Conservation (phyloP, 2,888 invertebrate species). For the Beris morrisii region DNA sequence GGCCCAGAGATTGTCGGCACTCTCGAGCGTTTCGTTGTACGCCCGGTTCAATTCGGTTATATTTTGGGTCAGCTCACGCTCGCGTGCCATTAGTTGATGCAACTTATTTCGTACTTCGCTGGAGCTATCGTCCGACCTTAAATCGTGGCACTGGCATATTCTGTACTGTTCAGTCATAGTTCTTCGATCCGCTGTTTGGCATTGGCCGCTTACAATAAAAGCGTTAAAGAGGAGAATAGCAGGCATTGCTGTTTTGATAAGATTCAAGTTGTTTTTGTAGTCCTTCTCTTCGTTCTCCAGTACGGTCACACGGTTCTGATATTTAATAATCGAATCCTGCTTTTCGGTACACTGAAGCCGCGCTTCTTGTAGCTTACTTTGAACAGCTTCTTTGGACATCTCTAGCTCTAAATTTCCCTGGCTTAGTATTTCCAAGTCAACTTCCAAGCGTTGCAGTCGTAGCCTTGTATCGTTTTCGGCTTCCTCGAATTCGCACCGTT, state of each 20-base stretch:
- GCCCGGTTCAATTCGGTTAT: constrained; percentile 65
- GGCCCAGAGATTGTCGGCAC: constrained; percentile 72
- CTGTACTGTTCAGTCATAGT: not conserved
- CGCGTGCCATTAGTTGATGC: constrained; percentile 38
- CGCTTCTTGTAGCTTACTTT: constrained; percentile 61
- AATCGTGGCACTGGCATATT: constrained; percentile 14
- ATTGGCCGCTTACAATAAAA: constrained; percentile 38
- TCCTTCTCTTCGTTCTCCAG: constrained; percentile 61
- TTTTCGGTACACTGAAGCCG: constrained; percentile 56
- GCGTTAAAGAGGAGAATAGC: constrained; percentile 66
- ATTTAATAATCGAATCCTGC: constrained; percentile 60
- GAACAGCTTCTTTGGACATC: constrained; percentile 63
- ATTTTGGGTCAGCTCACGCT: constrained; percentile 48
- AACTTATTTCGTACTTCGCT: constrained; percentile 34
- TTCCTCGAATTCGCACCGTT: constrained; percentile 73
- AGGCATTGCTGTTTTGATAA: constrained; percentile 65
- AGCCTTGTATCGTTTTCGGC: constrained; percentile 71
- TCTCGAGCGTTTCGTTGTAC: constrained; percentile 70
- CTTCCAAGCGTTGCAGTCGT: constrained; percentile 60
- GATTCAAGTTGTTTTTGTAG: constrained; percentile 60
- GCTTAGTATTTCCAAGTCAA: constrained; percentile 63
- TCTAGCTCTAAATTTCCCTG: constrained; percentile 59
- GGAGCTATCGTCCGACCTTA: not conserved
- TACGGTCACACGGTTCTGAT: constrained; percentile 59
- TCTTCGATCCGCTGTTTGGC: constrained; percentile 48